Evolutionary conservation across 2,113 vertebrate genomes (phyloP).

Genomic region (Halcyon malimbica): DNA sequence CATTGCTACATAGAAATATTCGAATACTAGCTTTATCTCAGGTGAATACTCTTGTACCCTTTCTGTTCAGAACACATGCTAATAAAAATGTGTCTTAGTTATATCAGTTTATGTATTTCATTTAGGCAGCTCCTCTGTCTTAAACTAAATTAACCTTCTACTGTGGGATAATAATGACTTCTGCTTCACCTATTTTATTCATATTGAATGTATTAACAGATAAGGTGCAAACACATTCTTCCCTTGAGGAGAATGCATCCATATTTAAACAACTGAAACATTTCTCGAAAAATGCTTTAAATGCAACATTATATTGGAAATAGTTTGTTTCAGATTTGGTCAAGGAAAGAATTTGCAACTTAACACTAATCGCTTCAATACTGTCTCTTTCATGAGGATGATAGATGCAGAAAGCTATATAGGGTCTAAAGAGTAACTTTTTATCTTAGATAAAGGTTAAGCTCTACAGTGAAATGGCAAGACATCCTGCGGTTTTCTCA

Average conservation of each 20-base stretch:
- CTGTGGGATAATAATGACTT: constrained; percentile 56
- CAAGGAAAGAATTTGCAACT: constrained; percentile 16
- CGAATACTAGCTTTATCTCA: constrained; percentile 82
- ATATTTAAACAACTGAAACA: constrained; percentile 57
- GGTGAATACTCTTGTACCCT: constrained; percentile 79
- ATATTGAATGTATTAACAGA: constrained; percentile 82
- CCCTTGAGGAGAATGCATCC: constrained; percentile 70
- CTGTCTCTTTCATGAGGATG: constrained; percentile 30
- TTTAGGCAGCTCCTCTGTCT: constrained; percentile 59
- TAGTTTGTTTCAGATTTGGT: constrained; percentile 15
- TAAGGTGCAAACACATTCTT: constrained; percentile 75
- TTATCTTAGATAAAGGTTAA: constrained; percentile 44
- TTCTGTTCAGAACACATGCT: constrained; percentile 70
- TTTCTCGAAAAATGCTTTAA: constrained; percentile 59
- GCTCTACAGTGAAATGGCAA: constrained; percentile 17
- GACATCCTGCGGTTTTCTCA: constrained; percentile 50
- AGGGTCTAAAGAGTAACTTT: constrained; percentile 40
- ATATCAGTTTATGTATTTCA: constrained; percentile 61
- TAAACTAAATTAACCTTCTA: constrained; percentile 67
- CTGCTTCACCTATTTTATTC: constrained; percentile 77
- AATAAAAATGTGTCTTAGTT: constrained; percentile 62
- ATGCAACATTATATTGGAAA: constrained; percentile 31
- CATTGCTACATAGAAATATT: constrained; percentile 78
- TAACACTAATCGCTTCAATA: constrained; percentile 55
- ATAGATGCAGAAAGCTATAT: constrained; percentile 9